Evolutionary conservation across 2,797 vertebrate species (phyloP).

Genomic region (Dallia pectoralis): DNA sequence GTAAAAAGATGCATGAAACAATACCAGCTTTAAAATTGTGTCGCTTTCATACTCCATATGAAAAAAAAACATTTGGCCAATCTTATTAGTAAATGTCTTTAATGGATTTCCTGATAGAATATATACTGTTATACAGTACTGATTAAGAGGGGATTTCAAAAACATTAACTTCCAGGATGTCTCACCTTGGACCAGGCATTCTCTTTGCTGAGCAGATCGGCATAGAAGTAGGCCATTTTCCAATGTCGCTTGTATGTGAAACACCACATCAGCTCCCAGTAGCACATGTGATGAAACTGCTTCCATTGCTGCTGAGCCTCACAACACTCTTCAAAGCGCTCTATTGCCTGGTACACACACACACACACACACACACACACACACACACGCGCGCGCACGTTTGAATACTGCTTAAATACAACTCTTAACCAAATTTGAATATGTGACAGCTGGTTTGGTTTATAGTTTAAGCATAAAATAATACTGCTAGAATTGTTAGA

Average conservation of each 20-base stretch:
- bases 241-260: constrained; percentile 96
- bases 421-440: background rate
- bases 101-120: background rate
- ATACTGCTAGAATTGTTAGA: background rate
- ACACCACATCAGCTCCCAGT: constrained; percentile 99
- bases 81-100: no score
- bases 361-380: constrained; percentile 15
- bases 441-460: background rate
- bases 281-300: constrained; percentile 99
- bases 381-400: background rate
- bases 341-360: constrained; percentile 78
- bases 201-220: constrained; percentile 95
- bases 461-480: background rate
- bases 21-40: no score
- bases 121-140: background rate
- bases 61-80: no score
- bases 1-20: no score
- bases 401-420: background rate
- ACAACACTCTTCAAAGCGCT: constrained; percentile 91
- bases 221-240: constrained; percentile 99
- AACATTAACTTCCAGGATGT: background rate
- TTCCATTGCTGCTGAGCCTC: constrained; percentile 97
- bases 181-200: constrained; percentile 96
- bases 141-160: no score
- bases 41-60: no score